Percentiles rank a stretch among this genome's conserved stretches.
phyloP scores from a whole-genome alignment of 2,113 vertebrate species.

The Oxyruncus cristatus region DNA sequence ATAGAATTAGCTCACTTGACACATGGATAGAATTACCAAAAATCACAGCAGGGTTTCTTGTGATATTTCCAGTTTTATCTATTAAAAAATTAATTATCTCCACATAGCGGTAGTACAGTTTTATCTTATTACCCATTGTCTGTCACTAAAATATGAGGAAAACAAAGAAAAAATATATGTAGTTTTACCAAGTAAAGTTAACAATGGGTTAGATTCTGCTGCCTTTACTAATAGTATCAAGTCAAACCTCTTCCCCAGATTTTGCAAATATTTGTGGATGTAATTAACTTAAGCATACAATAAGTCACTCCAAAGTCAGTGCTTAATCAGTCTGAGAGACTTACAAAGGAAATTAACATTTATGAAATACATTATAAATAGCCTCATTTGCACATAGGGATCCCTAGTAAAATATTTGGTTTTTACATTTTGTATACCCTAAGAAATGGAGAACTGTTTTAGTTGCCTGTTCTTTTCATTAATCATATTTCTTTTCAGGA shows the following conservation, averaged over 20 bases:
- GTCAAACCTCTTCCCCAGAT: background rate
- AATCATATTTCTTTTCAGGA: background rate
- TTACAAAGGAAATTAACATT: constrained; percentile 35
- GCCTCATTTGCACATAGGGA: background rate
- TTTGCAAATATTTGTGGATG: constrained; percentile 53
- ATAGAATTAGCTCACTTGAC: background rate
- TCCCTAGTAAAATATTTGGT: constrained; percentile 19
- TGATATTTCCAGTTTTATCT: background rate
- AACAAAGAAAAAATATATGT: background rate
- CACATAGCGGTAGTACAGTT: background rate
- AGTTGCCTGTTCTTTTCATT: background rate
- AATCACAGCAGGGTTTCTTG: background rate
- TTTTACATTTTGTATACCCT: background rate
- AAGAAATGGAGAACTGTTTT: background rate
- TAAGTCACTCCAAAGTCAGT: constrained; percentile 55
- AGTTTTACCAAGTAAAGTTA: background rate
- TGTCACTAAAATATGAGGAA: background rate
- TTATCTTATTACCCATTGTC: background rate
- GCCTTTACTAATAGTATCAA: background rate
- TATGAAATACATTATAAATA: constrained; percentile 40
- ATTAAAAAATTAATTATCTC: background rate
- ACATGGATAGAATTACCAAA: background rate
- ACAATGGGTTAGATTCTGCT: background rate
- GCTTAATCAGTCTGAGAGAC: constrained; percentile 34
- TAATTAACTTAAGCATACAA: constrained; percentile 53